A percentile compares a stretch with the other conserved stretches of the same genome.
Conservation (phyloP, 1,140 invertebrate genomes). For the Leptinotarsa defecta region DNA sequence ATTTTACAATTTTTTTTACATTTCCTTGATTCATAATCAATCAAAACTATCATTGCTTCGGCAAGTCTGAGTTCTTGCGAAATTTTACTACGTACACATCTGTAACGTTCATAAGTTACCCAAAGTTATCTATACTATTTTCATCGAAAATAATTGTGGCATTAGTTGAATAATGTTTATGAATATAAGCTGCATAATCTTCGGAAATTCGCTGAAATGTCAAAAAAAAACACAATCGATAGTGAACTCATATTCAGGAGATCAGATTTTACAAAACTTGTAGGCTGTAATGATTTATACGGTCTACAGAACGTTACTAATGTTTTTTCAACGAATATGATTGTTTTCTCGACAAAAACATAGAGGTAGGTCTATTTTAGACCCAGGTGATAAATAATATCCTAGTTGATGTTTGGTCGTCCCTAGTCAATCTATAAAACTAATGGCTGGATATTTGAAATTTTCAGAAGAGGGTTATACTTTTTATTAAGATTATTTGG, state of each 20-base stretch:
- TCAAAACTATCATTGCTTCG: background rate
- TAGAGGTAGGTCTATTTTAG: too few species aligned
- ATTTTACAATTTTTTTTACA: too few species aligned
- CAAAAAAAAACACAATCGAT: background rate
- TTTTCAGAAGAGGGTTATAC: too few species aligned
- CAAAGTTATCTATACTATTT: background rate
- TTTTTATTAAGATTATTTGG: too few species aligned
- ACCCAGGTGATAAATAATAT: too few species aligned
- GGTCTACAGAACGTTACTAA: too few species aligned
- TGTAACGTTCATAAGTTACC: background rate
- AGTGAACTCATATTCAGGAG: background rate
- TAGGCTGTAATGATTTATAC: background rate
- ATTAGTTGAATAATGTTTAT: background rate
- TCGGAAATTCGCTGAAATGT: background rate
- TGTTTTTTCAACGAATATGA: too few species aligned
- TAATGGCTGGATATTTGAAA: too few species aligned
- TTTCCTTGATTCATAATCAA: too few species aligned
- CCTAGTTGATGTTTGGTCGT: too few species aligned
- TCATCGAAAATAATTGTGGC: background rate
- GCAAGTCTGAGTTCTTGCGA: background rate
- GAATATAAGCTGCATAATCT: background rate
- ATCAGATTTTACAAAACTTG: background rate
- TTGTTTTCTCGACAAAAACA: too few species aligned
- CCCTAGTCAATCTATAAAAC: too few species aligned
- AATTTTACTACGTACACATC: background rate